Evolutionary conservation across 2,797 vertebrate genomes (phyloP).

Genomic region (Acipenser ruthenus): DNA sequence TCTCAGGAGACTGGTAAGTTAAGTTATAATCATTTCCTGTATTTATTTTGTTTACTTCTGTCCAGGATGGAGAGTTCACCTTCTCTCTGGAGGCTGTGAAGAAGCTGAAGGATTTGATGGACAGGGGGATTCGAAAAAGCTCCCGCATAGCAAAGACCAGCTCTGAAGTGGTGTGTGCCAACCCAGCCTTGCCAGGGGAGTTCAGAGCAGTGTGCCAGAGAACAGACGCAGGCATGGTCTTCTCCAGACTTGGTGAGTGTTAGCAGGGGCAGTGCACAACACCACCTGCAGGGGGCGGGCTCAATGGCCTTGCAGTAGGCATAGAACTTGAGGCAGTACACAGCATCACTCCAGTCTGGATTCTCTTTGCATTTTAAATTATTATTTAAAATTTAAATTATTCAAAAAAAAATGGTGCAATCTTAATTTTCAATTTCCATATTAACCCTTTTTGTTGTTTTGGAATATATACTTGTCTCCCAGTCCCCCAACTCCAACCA

Average conservation of each 20-base stretch:
- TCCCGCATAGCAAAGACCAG: not conserved
- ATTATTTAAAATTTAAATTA: too few species aligned
- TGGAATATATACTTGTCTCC: too few species aligned
- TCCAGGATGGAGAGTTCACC: conserved; percentile 30
- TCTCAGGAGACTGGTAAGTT: not conserved
- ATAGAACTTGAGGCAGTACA: too few species aligned
- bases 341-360: too few species aligned
- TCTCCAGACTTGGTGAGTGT: conserved; percentile 29
- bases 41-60: not conserved
- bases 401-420: conserved; percentile 1
- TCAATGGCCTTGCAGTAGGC: too few species aligned
- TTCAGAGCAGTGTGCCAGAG: conserved; percentile 28
- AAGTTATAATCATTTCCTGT: too few species aligned
- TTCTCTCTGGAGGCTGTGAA: conserved; percentile 31
- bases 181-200: conserved; percentile 25
- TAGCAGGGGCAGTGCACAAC: not conserved
- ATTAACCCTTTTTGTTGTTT: too few species aligned
- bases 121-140: not conserved
- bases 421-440: not conserved
- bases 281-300: too few species aligned
- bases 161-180: conserved; percentile 19
- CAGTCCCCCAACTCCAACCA: too few species aligned
- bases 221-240: conserved; percentile 16
- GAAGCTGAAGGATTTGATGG: conserved; percentile 24
- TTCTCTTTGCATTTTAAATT: too few species aligned